Conservation (phyloP, 2,888 invertebrate species). For the Caenorhabditis sulstoni region DNA sequence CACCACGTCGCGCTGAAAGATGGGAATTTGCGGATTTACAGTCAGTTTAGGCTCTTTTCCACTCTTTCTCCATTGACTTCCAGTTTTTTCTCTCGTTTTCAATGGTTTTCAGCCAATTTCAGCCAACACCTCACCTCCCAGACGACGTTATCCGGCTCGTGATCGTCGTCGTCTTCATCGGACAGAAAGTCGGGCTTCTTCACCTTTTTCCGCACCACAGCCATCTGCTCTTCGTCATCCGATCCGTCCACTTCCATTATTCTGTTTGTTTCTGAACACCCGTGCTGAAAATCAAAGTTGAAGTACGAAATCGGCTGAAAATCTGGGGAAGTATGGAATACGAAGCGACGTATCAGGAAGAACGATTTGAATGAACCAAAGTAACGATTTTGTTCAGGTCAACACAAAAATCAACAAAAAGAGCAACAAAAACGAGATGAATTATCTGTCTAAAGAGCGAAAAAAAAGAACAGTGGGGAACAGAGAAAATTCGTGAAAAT, state of each 20-base stretch:
- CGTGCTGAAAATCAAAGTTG: background rate
- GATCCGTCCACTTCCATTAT: constrained; percentile 46
- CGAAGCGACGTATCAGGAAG: too few species aligned
- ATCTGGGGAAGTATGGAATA: too few species aligned
- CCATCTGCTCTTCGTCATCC: constrained; percentile 21
- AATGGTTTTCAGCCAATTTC: background rate
- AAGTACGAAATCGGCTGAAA: too few species aligned
- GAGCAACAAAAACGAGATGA: constrained; percentile 15
- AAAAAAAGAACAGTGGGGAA: background rate
- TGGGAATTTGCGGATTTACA: background rate
- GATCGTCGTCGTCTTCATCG: constrained; percentile 25
- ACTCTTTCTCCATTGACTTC: background rate
- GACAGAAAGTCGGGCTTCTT: constrained; percentile 44
- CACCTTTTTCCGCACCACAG: background rate
- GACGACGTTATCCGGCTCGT: constrained; percentile 24
- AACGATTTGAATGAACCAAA: too few species aligned
- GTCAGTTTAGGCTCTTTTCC: too few species aligned
- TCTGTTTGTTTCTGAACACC: constrained; percentile 1
- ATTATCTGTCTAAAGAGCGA: background rate
- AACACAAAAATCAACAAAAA: constrained; percentile 5
- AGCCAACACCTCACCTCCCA: constrained; percentile 36
- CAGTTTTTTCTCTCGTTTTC: too few species aligned
- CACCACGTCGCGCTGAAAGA: constrained; percentile 55
- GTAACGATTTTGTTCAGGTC: too few species aligned
- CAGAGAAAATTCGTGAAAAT: constrained; percentile 6